These are phyloP conservation scores for Choristoneura fumiferana DNA, from an alignment of 1,140 invertebrate genomes.

Conservation along the genomic window DNA sequence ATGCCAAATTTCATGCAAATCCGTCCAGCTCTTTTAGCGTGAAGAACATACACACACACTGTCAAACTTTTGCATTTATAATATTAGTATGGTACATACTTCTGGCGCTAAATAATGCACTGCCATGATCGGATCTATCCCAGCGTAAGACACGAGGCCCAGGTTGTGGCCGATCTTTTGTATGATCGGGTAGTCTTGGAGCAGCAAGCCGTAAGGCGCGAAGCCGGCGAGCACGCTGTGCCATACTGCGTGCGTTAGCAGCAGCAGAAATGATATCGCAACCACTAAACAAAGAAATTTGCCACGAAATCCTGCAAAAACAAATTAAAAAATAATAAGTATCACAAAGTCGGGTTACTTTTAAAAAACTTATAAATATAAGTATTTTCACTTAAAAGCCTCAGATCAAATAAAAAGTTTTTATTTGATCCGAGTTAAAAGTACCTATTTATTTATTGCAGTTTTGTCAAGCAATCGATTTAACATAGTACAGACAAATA, in stretches of 20 bases:
- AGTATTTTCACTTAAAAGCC: too few species aligned
- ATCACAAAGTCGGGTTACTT: too few species aligned
- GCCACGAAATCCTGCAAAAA: conserved; percentile 53
- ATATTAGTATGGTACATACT: conserved; percentile 78
- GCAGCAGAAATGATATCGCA: conserved; percentile 51
- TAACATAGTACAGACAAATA: too few species aligned
- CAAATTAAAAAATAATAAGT: background rate
- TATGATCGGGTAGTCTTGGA: conserved; percentile 49
- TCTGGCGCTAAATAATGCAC: conserved; percentile 84
- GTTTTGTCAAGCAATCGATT: too few species aligned
- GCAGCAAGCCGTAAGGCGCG: conserved; percentile 50
- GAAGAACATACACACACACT: too few species aligned
- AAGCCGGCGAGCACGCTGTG: conserved; percentile 52
- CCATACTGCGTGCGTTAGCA: conserved; percentile 55
- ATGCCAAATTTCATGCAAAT: too few species aligned
- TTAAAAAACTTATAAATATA: too few species aligned
- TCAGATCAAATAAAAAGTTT: too few species aligned
- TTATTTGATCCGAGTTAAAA: too few species aligned
- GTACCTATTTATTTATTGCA: too few species aligned
- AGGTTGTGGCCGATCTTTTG: conserved; percentile 58
- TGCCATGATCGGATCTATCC: conserved; percentile 77
- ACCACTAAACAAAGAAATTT: conserved; percentile 51
- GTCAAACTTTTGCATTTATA: too few species aligned
- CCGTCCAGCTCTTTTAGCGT: too few species aligned
- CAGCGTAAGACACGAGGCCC: conserved; percentile 55